Evolutionary conservation across 2,888 invertebrate species (phyloP).

Genomic region (Philonicus albiceps): DNA sequence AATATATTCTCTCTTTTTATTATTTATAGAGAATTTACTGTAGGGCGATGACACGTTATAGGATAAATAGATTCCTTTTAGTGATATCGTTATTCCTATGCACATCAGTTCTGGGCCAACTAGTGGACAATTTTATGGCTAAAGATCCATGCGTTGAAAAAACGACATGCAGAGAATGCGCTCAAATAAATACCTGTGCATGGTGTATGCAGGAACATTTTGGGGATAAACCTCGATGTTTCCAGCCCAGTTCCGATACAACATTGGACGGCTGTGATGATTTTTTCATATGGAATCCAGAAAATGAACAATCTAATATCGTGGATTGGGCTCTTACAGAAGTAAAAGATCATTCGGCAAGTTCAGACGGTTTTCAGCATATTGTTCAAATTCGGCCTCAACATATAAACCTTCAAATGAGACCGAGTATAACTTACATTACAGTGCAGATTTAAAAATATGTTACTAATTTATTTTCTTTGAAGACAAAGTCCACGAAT

Average conservation of each 20-base stretch:
- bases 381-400: constrained; percentile 76
- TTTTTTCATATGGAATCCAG: constrained; percentile 59
- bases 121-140: background rate
- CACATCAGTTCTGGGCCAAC: background rate
- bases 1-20: too few species aligned
- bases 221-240: constrained; percentile 69
- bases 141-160: constrained; percentile 85
- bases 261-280: constrained; percentile 51
- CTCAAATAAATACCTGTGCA: constrained; percentile 85
- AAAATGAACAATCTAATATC: constrained; percentile 66
- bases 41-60: too few species aligned
- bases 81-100: background rate
- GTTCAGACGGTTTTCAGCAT: constrained; percentile 69
- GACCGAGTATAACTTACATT: constrained; percentile 68
- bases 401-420: constrained; percentile 74
- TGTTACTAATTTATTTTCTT: constrained; percentile 55
- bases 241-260: constrained; percentile 64
- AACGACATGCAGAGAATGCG: constrained; percentile 87
- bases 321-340: constrained; percentile 65
- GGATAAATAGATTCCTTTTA: background rate
- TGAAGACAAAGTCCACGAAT: constrained; percentile 77
- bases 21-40: too few species aligned
- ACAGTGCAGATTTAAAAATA: constrained; percentile 64
- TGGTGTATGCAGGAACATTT: constrained; percentile 77
- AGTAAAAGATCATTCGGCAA: constrained; percentile 63